Base-by-base conservation (phyloP, 1,140 invertebrate genomes). In the Heliothis subflexa region DNA sequence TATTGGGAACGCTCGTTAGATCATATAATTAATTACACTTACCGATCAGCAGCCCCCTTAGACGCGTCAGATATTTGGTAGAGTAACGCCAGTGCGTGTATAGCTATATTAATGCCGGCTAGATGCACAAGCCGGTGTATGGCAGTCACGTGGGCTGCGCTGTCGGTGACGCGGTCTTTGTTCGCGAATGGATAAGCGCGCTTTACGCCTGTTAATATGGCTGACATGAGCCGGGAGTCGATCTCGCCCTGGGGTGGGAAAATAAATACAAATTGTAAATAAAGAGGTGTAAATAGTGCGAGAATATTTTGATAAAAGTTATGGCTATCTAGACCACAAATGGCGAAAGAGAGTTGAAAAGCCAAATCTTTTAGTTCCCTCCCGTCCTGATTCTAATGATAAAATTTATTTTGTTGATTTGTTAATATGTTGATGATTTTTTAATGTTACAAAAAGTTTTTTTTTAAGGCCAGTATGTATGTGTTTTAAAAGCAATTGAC, bases 41-140 rank as follows among this genome's bases (percentile, higher is more conserved):
- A 96, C 96, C 96, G 94, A 83, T 96, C 96, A 25, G 92, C 90
- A 25, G 95, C 88, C 28, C 87, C 93, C 82, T 95, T 95, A 76
- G 95, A 95, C 0, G 96, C 91, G 62, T 96, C 96, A 47, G 96
- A 96, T 75, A 99, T 96, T 89, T 99, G 98, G 85, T 97, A 97
- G 1, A 99, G 94, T 77, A 99, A 95, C 79, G 96, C 97, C 0
- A 99, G 91, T 0, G 98, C 98, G 88, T 99, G 98, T 11, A 99
- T 91, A 25, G 97, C 96, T 0, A 98, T 97, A 84, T 97, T 97
- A 80, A 99, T 97, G 73, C 96, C 96, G 0, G 97, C 97, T 66
- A 98, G 81, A 86, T 99, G 98, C 0, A 99, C 98, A 18, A 99
- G 95, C 86, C 97, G 97, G 91, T 99, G 99, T 64, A 99, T 95